A percentile compares a stretch with the other conserved stretches of the same genome.
phyloP scores from a whole-genome alignment of 2,113 vertebrate genomes.

The Sander vitreus region DNA sequence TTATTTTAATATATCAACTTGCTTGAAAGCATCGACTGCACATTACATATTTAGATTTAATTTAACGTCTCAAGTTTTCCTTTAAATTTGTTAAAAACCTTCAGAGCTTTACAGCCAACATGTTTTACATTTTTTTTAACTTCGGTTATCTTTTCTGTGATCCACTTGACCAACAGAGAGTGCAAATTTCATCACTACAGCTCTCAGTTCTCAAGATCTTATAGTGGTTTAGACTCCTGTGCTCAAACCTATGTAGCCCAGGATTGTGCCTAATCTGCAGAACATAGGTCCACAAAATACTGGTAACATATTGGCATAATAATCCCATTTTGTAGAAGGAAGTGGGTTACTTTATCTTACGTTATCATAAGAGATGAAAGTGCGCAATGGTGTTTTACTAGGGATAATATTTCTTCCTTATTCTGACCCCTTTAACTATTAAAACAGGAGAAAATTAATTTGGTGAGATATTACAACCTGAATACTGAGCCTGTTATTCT shows the following conservation, averaged over 20 bases:
- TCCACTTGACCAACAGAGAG: too few relatives aligned
- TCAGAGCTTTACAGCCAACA: too few relatives aligned
- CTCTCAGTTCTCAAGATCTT: not conserved
- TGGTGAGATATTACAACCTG: not conserved
- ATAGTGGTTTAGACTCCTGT: too few relatives aligned
- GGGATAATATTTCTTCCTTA: not conserved
- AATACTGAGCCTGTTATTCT: not conserved
- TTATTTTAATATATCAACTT: too few relatives aligned
- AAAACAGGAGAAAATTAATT: not conserved
- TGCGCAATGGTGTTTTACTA: not conserved
- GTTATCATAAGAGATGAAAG: not conserved
- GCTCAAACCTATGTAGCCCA: not conserved
- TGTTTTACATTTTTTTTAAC: too few relatives aligned
- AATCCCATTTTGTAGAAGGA: not conserved
- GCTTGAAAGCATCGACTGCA: not conserved
- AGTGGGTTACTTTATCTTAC: not conserved
- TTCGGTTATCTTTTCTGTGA: too few relatives aligned
- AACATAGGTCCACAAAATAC: not conserved
- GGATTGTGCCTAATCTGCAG: not conserved
- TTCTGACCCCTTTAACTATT: not conserved
- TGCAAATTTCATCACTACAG: not conserved
- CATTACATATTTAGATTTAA: not conserved
- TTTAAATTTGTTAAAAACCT: too few relatives aligned
- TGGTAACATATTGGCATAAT: not conserved
- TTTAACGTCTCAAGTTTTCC: not conserved